Base-by-base conservation (phyloP, 2,888 invertebrate genomes). In the Amiota minor region DNA sequence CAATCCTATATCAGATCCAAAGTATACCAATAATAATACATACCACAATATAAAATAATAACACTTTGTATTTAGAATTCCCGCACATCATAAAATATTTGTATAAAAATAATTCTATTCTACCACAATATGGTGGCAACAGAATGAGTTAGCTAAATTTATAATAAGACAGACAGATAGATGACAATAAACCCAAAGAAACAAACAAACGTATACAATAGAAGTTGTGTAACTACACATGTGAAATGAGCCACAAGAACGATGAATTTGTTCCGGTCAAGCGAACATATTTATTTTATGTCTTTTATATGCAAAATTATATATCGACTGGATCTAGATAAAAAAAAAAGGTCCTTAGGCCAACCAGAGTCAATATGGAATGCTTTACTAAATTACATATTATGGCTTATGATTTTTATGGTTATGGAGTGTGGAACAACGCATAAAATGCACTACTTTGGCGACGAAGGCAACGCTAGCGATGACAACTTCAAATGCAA, bases 271-370 rank as follows among this genome's bases (percentile, higher is more conserved):
- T 83, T 85, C 80, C 84, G 83, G 83, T 80, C 86, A 79, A 78
- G 84, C 65, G 74, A 82, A 82, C 89, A 88, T 88, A 84, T 88
- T 88, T 86, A 84, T 88, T 89, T 89, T 89, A 89, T 88, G 88
- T 85, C 82, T 88, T 88, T 87, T 82, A 87, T 89, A 89, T 89
- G 89, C 88, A 88, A 89, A 89, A 74, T 75, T 16, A 67, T 47
- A 71, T 16, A 11, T 16, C 59, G 1, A 35, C 35, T 35, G 35
- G 6, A 35, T 35, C n/a, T 11, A 59, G 59, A 59, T 11, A 14
- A 18, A 59, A 18, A 59, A 18, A 14, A 18, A 59, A 59, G 59
- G 16, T 50, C 53, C 53, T 59, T 20, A 59, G 9, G 18, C 59
- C 59, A 59, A 56, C 23, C 18, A 16, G 20, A 14, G 18, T 59